Evolutionary conservation across 1,140 invertebrate genomes (phyloP).

Genomic region (Lepidurus packardi): DNA sequence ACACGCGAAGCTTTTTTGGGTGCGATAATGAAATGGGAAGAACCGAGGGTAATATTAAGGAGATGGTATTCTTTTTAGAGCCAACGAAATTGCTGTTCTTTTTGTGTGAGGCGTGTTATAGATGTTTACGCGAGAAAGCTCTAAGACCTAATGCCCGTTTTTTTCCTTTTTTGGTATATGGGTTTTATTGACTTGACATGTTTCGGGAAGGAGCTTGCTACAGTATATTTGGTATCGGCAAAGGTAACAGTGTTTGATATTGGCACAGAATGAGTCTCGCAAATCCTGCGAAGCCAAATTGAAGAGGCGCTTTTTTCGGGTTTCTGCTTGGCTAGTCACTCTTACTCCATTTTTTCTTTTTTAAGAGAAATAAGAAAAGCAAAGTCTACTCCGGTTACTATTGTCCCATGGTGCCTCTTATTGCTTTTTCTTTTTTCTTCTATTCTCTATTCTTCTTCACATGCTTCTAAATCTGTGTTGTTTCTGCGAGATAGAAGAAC

Average conservation of each 20-base stretch:
- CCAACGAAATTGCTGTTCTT: no score
- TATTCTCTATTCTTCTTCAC: neutral
- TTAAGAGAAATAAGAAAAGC: neutral
- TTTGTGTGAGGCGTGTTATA: no score
- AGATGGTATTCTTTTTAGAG: no score
- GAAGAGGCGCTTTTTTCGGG: neutral
- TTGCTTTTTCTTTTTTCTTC: neutral
- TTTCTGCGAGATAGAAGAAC: neutral
- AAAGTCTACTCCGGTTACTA: neutral
- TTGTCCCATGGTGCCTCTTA: neutral
- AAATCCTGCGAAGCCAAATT: neutral
- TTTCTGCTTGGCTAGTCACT: neutral
- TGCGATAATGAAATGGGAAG: neutral
- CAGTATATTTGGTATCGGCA: neutral
- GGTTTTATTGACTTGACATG: neutral
- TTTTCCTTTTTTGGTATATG: no score
- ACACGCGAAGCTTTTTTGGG: neutral
- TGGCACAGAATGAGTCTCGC: neutral
- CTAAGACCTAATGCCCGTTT: no score
- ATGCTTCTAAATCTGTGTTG: constrained; percentile 10
- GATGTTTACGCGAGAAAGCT: no score
- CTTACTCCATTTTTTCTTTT: neutral
- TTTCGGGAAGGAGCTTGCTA: neutral
- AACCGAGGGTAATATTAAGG: neutral
- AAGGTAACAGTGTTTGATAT: neutral